Evolutionary conservation across 2,888 invertebrate genomes (phyloP), one percentile per base, ranked within the genome.

Genomic region (Agelastica alni): DNA sequence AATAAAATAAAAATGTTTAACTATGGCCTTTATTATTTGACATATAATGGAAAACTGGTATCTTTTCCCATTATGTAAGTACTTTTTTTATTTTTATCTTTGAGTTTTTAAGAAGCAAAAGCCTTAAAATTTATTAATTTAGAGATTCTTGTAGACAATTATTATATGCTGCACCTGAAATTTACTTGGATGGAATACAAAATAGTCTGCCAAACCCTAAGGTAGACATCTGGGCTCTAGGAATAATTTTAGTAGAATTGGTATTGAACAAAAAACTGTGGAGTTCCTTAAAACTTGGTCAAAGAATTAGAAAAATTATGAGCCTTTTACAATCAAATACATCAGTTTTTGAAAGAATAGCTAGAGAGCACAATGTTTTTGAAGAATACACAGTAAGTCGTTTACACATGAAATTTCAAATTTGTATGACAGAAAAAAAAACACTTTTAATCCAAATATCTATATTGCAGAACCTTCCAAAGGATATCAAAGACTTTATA

Each of bases 1-100:
- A 79, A 83, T 69, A 85, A 85, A 70, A 87, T 92, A 0, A 94
- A 96, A 72, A 75, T 98, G 26, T 93, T 92, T 67, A 93, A 95
- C 76, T 96, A 91, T 80, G 97, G 96, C n/a, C 78, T 96, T 64
- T 93, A 89, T 76, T 86, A 90, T 67, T 93, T 96, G 90, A 95
- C 96, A 10, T 89, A 88, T 64, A 81, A 83, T 71, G 96, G 95
- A 9, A 85, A 83, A 69, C 87, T 92, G 74, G 93, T 97, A 1
- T 85, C 91, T 9, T 96, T 97, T 82, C 96, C 96, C 55, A 83
- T 91, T 63, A 87, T 91, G 87, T 89, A 79, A 76, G 82, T 75
- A 56, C 10, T 48, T 51, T 26, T 7, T 26, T 26, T 26, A 26
- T 0, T 26, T 26, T 26, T 26, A 1, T 2, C 2, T 26, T 22